Percentiles rank a stretch among this genome's conserved stretches.
These are phyloP conservation scores for Periophthalmodon schlosseri DNA, from an alignment of 2,113 vertebrate genomes.

Conservation along the genomic window DNA sequence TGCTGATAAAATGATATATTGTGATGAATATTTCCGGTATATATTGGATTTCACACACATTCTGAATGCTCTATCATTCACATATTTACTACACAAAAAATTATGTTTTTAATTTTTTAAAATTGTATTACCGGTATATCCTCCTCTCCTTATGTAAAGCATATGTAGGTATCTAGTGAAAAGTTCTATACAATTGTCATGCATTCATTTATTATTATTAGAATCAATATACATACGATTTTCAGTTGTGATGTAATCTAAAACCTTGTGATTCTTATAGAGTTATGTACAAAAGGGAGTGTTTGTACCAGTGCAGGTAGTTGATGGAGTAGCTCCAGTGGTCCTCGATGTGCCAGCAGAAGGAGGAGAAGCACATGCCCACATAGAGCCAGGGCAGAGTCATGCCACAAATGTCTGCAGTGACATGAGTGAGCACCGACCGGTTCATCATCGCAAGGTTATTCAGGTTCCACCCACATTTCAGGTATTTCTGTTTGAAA, in stretches of 20 bases:
- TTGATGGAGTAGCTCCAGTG: slow-evolving; percentile 99
- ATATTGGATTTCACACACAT: too few relatives aligned
- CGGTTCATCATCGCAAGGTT: slow-evolving; percentile 98
- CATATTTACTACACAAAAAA: too few relatives aligned
- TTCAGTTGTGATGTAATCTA: not conserved
- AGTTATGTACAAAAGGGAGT: not conserved
- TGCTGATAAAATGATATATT: too few relatives aligned
- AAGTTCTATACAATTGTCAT: too few relatives aligned
- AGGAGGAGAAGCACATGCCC: slow-evolving; percentile 99
- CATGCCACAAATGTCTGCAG: slow-evolving; percentile 98
- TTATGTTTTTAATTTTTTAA: too few relatives aligned
- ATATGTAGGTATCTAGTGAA: too few relatives aligned
- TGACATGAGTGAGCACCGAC: slow-evolving; percentile 94
- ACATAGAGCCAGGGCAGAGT: slow-evolving; percentile 98
- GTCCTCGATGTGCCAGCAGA: slow-evolving; percentile 99
- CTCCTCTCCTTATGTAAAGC: too few relatives aligned
- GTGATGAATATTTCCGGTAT: too few relatives aligned
- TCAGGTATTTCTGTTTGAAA: slow-evolving; percentile 86
- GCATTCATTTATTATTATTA: too few relatives aligned
- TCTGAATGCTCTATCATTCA: too few relatives aligned
- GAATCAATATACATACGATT: too few relatives aligned
- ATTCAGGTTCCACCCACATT: slow-evolving; percentile 98
- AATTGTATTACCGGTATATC: too few relatives aligned
- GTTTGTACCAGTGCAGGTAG: slow-evolving; percentile 93
- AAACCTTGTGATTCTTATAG: not conserved